Base-by-base conservation (phyloP, 2,113 vertebrate species). In the Delphinus delphis region DNA sequence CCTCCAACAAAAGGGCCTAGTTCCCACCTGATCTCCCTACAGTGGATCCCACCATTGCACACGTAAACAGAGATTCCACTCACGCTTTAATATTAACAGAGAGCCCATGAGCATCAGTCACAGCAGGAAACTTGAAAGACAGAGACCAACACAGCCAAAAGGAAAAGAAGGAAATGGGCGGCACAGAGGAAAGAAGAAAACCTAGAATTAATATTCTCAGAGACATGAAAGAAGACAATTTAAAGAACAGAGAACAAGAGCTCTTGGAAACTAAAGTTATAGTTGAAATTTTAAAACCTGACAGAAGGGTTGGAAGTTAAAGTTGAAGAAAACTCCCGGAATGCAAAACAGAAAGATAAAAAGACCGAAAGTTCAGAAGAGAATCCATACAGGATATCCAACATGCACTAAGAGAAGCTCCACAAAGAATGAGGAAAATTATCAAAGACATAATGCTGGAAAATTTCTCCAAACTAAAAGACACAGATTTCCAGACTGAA, bases 281-380 rank as follows among this genome's bases (percentile, higher is more conserved):
- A 55, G 25, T 6, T 89, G 58, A 81, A 71, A 58, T 50, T 77
- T 77, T 58, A 20, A 92, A 96, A 89, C 47, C 31, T 50, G 65
- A 67, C 5, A 63, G 17, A 50, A 84, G n/a, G 26, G 17, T 47
- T 91, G 13, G 28, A 96, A 85, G 44, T 67, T n/a, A 83, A 74
- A 87, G 47, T 26, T 77, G 31, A 92, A 58, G 8, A 65, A 63
- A 85, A 81, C 38, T 38, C 8, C 5, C 12, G 85, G 74, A 53
- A 53, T 65, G 21, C 31, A 86, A 90, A 90, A 73, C 15, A 83
- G 85, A 68, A 95, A 94, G 77, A 36, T 33, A 83, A 88, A 68
- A 95, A 94, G 50, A 36, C 53, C 6, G 76, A 63, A 76, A 81
- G 71, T 55, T 44, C 41, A 65, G 53, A 91, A 92, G 44, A 70